Conservation (phyloP, 2,888 invertebrate species). For the Neria commutata region DNA sequence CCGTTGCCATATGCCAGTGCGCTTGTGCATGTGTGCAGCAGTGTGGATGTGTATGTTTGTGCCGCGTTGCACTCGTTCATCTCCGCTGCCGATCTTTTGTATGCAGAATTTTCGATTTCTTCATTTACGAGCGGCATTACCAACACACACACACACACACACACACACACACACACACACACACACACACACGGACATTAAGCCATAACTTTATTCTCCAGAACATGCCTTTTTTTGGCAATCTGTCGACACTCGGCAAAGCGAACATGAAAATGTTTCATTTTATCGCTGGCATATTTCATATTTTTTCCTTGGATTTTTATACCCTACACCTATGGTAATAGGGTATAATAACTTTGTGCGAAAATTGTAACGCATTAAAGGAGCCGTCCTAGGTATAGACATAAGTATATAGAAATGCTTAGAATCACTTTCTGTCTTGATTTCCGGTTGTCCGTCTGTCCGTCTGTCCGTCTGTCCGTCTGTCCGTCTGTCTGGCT, state of each 20-base stretch:
- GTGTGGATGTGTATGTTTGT: constrained; percentile 10
- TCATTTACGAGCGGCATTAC: no score
- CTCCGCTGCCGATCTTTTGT: constrained; percentile 40
- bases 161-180: constrained; percentile 35
- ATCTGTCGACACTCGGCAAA: background rate
- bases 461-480: constrained; percentile 2
- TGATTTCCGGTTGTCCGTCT: no score
- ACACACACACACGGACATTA: constrained; percentile 6
- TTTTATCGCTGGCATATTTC: background rate
- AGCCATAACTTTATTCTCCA: no score
- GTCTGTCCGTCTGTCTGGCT: no score
- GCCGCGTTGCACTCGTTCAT: constrained; percentile 2
- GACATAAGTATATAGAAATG: no score
- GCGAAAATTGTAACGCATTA: no score
- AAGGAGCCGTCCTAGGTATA: no score
- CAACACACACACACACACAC: constrained; percentile 22
- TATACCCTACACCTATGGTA: no score
- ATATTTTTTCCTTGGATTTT: no score
- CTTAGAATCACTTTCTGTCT: no score
- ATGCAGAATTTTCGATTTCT: constrained; percentile 15
- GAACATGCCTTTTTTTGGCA: no score
- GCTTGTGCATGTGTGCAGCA: background rate
- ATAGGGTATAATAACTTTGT: no score
- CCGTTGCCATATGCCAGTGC: background rate
- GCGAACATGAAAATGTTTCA: background rate